Evolutionary conservation across 2,113 vertebrate species (phyloP).

Genomic region (Dipodomys stephensi): DNA sequence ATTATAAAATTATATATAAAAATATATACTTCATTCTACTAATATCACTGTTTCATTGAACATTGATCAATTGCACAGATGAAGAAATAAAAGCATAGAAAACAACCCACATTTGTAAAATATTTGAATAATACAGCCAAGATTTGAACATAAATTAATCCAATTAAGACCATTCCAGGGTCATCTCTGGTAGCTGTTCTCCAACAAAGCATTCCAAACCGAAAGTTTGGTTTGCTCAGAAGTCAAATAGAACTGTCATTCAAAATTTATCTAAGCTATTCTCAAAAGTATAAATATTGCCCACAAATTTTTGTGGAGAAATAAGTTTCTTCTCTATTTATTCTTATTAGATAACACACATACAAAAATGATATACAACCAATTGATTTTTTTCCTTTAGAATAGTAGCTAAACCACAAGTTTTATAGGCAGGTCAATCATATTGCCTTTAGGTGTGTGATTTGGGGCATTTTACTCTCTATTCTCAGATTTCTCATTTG

Average conservation of each 20-base stretch:
- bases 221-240: not conserved
- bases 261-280: not conserved
- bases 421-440: not conserved
- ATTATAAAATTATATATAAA: not conserved
- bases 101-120: not conserved
- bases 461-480: not conserved
- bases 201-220: not conserved
- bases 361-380: not conserved
- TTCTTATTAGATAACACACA: not conserved
- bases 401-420: not conserved
- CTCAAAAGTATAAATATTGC: not conserved
- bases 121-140: not conserved
- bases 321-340: not conserved
- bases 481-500: not conserved
- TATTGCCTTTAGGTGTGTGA: not conserved
- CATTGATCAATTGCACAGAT: not conserved
- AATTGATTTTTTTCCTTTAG: not conserved
- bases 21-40: not conserved
- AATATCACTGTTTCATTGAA: not conserved
- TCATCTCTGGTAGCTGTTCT: not conserved
- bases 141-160: not conserved
- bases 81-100: not conserved
- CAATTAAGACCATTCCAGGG: too few species aligned
- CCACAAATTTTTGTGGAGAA: not conserved
- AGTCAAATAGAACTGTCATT: not conserved